Evolutionary conservation across 2,113 vertebrate species (phyloP), one percentile per base, ranked within the genome.

Genomic region (Canis aureus): DNA sequence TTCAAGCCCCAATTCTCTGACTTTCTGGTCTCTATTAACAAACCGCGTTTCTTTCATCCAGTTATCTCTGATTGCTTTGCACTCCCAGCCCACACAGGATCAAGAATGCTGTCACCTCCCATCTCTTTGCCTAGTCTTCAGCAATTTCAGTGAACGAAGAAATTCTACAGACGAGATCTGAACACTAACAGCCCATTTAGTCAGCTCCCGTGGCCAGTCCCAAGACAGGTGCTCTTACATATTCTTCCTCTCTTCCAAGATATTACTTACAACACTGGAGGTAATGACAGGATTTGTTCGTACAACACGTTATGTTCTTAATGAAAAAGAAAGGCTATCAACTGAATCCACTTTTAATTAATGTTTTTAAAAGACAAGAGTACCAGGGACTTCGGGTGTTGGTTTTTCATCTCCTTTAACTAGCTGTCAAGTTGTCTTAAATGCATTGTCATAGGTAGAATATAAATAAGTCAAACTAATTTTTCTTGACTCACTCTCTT

Each of bases 11-110:
- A 67, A 67, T 87, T 87, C 93, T 98, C 89, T 53, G 69, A 62
- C 62, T 92, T 71, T 55, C 96, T 66, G 17, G 64, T 97, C 96
- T 96, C 96, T 91, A 83, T 23, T 43, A 96, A 91, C 71, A 89
- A 86, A 66, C 64, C 93, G 53, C 66, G 51, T 38, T 83, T 84
- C 92, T 96, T 78, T 96, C 81, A 92, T 60, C 74, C 82, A 71
- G 83, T 84, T 80, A 51, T 81, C 66, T 79, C 74, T 19, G 71
- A 94, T 57, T 94, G 66, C 62, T 97, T 81, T 76, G 81, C 3
- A 73, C 29, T 62, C 53, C 59, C 35, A 67, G 83, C 80, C 76
- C 92, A 91, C 66, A 91, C 51, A 89, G 87, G 35, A 95, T 57
- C 69, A 87, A 76, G 74, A 97, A 13, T 32, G 17, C 57, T 95